phyloP scores from a whole-genome alignment of 2,888 invertebrate genomes.

The Pinctada fucata region DNA sequence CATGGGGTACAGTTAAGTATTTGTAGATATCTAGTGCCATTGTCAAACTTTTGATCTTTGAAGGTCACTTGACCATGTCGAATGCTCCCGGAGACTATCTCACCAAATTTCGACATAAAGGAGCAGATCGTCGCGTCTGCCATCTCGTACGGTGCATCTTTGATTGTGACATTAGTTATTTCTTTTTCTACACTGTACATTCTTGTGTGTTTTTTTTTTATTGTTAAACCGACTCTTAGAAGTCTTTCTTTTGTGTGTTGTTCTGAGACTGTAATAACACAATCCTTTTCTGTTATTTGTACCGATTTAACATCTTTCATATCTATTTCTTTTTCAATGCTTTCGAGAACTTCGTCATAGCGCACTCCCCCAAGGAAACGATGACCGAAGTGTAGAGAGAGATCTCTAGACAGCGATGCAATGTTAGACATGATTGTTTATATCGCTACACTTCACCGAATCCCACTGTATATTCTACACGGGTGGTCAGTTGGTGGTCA shows the following conservation, averaged over 20 bases:
- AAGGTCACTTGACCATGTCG: conserved; percentile 12
- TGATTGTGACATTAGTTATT: conserved; percentile 16
- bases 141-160: conserved; percentile 21
- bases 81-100: conserved; percentile 7
- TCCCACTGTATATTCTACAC: too few relatives aligned
- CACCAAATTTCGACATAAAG: conserved; percentile 12
- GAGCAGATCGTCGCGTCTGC: neutral
- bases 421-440: too few relatives aligned
- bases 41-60: conserved; percentile 18
- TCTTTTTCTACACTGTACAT: neutral
- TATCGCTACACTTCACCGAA: too few relatives aligned
- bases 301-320: neutral
- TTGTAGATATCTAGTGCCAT: conserved; percentile 24
- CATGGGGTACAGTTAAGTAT: conserved; percentile 10
- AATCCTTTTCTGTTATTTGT: neutral
- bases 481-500: too few relatives aligned
- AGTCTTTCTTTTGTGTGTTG: neutral
- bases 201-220: neutral
- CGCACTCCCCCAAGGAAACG: too few relatives aligned
- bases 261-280: neutral
- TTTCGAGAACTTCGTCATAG: too few relatives aligned
- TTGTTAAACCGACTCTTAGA: neutral
- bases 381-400: too few relatives aligned
- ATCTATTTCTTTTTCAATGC: neutral
- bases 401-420: too few relatives aligned